These are phyloP conservation scores for Pituophis catenifer DNA, from an alignment of 2,113 vertebrate species.

Conservation along the genomic window DNA sequence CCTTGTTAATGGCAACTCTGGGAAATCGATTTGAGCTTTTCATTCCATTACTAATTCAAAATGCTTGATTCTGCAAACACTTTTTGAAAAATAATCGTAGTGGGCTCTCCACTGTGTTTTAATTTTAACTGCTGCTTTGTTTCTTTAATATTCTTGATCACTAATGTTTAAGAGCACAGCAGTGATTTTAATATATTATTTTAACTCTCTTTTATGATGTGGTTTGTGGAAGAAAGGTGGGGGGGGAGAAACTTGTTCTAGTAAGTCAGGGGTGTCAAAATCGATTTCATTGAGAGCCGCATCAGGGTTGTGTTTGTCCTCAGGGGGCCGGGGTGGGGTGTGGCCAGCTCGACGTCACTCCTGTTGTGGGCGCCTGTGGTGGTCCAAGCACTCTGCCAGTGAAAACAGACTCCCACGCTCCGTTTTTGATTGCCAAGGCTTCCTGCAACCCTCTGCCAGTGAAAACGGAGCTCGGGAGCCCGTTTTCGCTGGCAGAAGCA, in stretches of 20 bases:
- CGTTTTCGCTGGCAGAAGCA: too few species aligned
- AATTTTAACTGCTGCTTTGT: background rate
- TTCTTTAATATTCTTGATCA: background rate
- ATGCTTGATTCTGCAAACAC: background rate
- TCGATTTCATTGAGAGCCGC: too few species aligned
- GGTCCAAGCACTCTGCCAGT: too few species aligned
- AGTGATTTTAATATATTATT: background rate
- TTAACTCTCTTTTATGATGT: background rate
- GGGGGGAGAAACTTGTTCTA: background rate
- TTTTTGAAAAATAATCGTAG: background rate
- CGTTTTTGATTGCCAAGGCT: too few species aligned
- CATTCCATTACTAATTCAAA: background rate
- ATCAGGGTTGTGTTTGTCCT: too few species aligned
- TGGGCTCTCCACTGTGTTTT: background rate
- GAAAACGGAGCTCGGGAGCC: too few species aligned
- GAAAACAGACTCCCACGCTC: too few species aligned
- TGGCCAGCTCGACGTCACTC: too few species aligned
- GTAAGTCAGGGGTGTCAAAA: background rate
- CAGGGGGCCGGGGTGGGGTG: too few species aligned
- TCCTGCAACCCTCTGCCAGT: too few species aligned
- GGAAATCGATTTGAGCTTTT: background rate
- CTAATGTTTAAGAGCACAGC: background rate
- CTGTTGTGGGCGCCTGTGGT: too few species aligned
- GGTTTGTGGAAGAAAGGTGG: background rate
- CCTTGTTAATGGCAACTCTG: background rate